A percentile compares a stretch with the other conserved stretches of the same genome.
Conservation (phyloP, 2,888 invertebrate species). For the Ecliptopera silaceata region DNA sequence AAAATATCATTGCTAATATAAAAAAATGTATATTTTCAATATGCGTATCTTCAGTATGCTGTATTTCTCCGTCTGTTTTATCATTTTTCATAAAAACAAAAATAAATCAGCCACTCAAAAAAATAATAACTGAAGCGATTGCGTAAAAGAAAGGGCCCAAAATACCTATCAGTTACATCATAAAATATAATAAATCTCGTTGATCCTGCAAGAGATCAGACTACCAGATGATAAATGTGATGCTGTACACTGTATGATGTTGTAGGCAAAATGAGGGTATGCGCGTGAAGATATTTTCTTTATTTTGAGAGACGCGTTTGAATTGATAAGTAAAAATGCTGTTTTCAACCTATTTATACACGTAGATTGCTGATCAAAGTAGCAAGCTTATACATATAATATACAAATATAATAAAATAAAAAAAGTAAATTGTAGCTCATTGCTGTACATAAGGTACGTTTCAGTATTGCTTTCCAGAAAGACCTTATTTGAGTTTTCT, state of each 20-base stretch:
- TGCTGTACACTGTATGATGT: slow-evolving; percentile 62
- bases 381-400: too few relatives aligned
- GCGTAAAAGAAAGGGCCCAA: slow-evolving; percentile 26
- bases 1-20: too few relatives aligned
- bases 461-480: too few relatives aligned
- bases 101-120: slow-evolving; percentile 33
- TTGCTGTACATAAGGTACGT: too few relatives aligned
- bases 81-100: not conserved
- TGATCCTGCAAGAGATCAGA: slow-evolving; percentile 70
- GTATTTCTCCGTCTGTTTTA: not conserved
- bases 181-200: slow-evolving; percentile 64
- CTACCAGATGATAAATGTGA: slow-evolving; percentile 69
- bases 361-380: too few relatives aligned
- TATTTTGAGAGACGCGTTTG: too few relatives aligned
- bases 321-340: too few relatives aligned
- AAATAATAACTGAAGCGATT: slow-evolving; percentile 36
- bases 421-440: too few relatives aligned
- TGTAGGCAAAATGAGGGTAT: slow-evolving; percentile 7
- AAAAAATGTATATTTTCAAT: too few relatives aligned
- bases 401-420: too few relatives aligned
- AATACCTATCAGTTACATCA: slow-evolving; percentile 37
- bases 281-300: not conserved
- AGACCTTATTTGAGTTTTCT: too few relatives aligned
- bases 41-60: not conserved
- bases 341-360: too few relatives aligned